These are phyloP conservation scores for Macroglossus sobrinus DNA, from an alignment of 2,113 vertebrate species.

Conservation along the genomic window DNA sequence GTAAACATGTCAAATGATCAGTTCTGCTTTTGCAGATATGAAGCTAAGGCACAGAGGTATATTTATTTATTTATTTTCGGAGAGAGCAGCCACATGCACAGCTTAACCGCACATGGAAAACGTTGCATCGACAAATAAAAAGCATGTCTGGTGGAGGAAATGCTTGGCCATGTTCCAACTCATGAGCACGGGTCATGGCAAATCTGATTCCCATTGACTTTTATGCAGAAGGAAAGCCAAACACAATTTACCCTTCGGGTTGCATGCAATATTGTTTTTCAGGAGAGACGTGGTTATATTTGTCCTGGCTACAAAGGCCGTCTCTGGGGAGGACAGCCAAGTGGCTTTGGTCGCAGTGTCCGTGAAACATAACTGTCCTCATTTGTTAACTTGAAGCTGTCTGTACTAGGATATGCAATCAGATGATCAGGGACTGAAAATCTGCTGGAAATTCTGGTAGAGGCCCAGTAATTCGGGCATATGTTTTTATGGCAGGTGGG, in stretches of 20 bases:
- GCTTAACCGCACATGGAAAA: constrained; percentile 23
- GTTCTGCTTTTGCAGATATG: constrained; percentile 32
- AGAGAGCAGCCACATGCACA: not conserved
- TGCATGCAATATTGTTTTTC: constrained; percentile 34
- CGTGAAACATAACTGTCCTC: not conserved
- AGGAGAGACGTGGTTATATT: constrained; percentile 31
- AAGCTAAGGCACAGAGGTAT: not conserved
- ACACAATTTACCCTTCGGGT: not conserved
- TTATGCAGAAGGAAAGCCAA: constrained; percentile 27
- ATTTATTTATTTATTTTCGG: not conserved
- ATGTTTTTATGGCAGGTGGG: not conserved
- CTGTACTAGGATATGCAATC: not conserved
- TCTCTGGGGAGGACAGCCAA: constrained; percentile 10
- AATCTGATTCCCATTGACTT: constrained; percentile 48
- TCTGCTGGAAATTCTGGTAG: not conserved
- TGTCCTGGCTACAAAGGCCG: constrained; percentile 41
- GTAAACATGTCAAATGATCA: constrained; percentile 31
- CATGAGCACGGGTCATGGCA: not conserved
- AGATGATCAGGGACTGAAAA: not conserved
- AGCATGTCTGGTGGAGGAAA: not conserved
- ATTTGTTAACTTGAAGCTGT: not conserved
- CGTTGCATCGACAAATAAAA: not conserved
- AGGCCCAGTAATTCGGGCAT: not conserved
- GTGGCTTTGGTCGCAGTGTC: constrained; percentile 29
- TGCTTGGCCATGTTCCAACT: constrained; percentile 10